phyloP scores from a whole-genome alignment of 2,113 vertebrate species.

The Tricholaema leucomelas region DNA sequence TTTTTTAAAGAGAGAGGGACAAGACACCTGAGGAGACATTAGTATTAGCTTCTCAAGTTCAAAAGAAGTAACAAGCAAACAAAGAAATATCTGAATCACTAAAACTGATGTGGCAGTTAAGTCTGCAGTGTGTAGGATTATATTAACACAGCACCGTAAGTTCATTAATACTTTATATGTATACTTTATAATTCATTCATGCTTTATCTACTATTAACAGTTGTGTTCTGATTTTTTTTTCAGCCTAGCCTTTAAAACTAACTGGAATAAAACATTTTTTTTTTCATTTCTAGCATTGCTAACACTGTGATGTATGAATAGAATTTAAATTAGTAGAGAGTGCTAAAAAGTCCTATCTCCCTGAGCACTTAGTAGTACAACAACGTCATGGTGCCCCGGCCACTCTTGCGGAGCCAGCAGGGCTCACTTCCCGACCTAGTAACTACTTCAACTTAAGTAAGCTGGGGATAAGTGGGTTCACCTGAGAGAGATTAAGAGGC shows the following conservation, averaged over 20 bases:
- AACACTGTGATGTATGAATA: not conserved
- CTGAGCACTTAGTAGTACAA: accelerated
- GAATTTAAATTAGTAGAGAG: not conserved
- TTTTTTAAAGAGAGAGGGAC: not conserved
- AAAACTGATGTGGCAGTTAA: not conserved
- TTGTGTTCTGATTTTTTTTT: not conserved
- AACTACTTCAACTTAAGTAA: not conserved
- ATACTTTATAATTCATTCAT: too few species aligned
- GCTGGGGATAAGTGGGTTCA: accelerated
- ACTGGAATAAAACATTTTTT: not conserved
- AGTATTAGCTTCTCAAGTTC: not conserved
- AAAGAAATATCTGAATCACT: not conserved
- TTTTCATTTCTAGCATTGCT: not conserved
- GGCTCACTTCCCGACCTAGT: accelerated
- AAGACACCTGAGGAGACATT: not conserved
- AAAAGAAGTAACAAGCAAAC: not conserved
- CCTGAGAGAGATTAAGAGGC: accelerated
- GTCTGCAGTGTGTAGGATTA: not conserved
- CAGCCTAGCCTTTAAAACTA: not conserved
- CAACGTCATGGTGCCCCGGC: not conserved
- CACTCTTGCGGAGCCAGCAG: accelerated
- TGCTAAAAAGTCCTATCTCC: not conserved
- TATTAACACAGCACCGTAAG: not conserved
- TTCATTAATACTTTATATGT: not conserved
- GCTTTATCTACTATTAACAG: not conserved